These are phyloP conservation scores for Acholoe squamosa DNA, from an alignment of 2,888 invertebrate species.

Conservation along the genomic window DNA sequence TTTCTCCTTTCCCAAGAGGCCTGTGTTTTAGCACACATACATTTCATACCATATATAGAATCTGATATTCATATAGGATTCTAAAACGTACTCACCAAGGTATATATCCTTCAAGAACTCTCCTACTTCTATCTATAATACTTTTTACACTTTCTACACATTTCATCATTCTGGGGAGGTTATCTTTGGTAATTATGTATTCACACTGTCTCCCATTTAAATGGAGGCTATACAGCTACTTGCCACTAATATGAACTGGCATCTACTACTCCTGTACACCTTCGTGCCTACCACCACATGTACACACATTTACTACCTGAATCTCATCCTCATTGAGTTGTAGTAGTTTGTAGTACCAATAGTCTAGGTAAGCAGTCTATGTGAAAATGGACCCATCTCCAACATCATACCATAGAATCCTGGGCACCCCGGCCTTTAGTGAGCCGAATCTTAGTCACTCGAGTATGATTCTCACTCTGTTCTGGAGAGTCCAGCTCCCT, in stretches of 20 bases:
- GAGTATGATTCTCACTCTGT: not conserved
- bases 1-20: too few species aligned
- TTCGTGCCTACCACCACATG: too few species aligned
- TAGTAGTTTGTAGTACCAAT: not conserved
- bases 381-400: not conserved
- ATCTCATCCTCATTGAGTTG: not conserved
- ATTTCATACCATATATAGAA: not conserved
- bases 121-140: too few species aligned
- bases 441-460: constrained; percentile 26
- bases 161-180: too few species aligned
- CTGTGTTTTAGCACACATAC: too few species aligned
- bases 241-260: too few species aligned
- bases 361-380: not conserved
- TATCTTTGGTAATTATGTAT: too few species aligned
- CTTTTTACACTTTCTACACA: too few species aligned
- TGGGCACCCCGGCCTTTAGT: not conserved
- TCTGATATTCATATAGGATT: not conserved
- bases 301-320: not conserved
- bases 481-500: constrained; percentile 49
- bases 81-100: not conserved
- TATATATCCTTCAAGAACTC: too few species aligned
- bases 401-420: constrained; percentile 54
- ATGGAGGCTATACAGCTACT: too few species aligned
- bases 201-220: too few species aligned
- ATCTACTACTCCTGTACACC: too few species aligned